phyloP scores from a whole-genome alignment of 2,888 invertebrate genomes.

The Acleris laterana region DNA sequence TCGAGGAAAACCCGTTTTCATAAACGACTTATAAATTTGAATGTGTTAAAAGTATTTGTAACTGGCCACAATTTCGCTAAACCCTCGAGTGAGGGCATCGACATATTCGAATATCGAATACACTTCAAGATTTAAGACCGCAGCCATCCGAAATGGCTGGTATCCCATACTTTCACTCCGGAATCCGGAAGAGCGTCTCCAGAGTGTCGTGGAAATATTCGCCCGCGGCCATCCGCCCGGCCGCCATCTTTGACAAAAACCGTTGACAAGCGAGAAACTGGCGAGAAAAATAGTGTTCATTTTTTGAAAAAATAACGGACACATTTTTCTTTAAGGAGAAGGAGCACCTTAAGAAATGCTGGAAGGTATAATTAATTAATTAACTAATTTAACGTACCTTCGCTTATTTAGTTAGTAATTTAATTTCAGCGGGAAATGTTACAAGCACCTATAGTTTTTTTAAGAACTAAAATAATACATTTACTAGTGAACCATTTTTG shows the following conservation, averaged over 20 bases:
- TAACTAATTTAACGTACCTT: no score
- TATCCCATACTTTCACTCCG: conserved; percentile 26
- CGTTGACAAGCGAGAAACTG: conserved; percentile 28
- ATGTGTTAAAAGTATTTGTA: not conserved
- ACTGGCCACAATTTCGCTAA: not conserved
- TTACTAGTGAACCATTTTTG: no score
- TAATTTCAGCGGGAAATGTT: no score
- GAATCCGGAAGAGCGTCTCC: conserved; percentile 42
- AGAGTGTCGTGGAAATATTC: conserved; percentile 45
- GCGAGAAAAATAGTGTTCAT: conserved; percentile 21
- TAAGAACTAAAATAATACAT: no score
- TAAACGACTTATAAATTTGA: not conserved
- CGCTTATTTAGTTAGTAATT: no score
- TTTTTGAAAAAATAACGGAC: conserved; percentile 13
- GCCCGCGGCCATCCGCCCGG: conserved; percentile 50
- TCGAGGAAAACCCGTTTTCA: no score
- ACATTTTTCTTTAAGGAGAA: no score
- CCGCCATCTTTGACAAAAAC: conserved; percentile 50
- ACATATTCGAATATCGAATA: conserved; percentile 10
- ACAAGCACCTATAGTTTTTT: no score
- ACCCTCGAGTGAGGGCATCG: not conserved
- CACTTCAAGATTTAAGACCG: conserved; percentile 12
- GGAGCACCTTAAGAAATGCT: no score
- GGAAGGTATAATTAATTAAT: no score
- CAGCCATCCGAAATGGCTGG: conserved; percentile 19